Percentiles rank a stretch among this genome's conserved stretches.
Conservation (phyloP, 2,113 vertebrate genomes). For the Tapirus terrestris region DNA sequence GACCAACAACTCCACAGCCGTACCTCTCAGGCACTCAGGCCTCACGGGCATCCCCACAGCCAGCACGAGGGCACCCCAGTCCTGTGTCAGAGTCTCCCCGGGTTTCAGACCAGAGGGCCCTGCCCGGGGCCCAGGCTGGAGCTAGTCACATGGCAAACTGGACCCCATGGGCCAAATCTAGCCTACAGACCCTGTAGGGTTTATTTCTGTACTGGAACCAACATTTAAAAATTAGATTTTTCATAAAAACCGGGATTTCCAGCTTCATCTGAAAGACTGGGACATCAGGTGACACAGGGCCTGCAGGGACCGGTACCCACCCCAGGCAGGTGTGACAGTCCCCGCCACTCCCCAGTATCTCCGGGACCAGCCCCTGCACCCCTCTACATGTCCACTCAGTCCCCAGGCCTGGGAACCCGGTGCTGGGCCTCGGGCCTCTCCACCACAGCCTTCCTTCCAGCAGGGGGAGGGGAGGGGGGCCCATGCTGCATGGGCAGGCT, state of each 20-base stretch:
- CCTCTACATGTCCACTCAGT: rapidly evolving
- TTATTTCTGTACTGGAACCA: not conserved
- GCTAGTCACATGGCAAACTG: rapidly evolving
- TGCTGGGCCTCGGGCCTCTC: not conserved
- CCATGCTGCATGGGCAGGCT: not conserved
- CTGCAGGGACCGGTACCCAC: not conserved
- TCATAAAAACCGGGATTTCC: not conserved
- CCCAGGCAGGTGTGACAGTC: rapidly evolving
- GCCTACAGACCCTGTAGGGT: rapidly evolving
- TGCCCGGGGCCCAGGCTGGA: rapidly evolving
- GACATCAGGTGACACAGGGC: not conserved
- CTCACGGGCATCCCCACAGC: not conserved
- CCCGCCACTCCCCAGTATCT: not conserved
- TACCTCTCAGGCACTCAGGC: not conserved
- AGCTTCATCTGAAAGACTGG: not conserved
- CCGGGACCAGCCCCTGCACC: rapidly evolving
- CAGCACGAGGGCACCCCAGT: not conserved
- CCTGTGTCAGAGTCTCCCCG: not conserved
- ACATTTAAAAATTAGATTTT: not conserved
- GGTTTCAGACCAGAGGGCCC: not conserved
- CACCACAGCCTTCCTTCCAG: too few species aligned
- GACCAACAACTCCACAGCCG: not conserved
- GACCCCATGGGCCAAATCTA: not conserved
- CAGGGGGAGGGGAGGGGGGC: too few species aligned
- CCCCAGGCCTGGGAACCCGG: not conserved